Base-by-base conservation (phyloP, 1,140 invertebrate genomes). In the Monochamus saltuarius region DNA sequence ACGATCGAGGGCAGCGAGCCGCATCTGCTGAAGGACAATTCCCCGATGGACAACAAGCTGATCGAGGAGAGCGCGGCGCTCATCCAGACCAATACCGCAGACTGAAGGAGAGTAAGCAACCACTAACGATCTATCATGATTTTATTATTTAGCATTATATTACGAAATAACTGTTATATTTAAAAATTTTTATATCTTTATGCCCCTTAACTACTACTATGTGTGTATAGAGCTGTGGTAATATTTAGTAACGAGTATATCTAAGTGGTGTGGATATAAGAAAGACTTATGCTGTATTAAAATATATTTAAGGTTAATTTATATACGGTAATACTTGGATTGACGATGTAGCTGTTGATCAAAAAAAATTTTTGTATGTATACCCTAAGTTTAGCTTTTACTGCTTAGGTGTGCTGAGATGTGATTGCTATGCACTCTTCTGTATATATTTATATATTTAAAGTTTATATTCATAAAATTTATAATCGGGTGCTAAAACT, bases 381-480 rank as follows among this genome's bases (percentile, higher is more conserved):
- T 63, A 58, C 64, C 60, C 63, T 66, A 65, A 62, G 60, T 69
- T 70, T 65, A 62, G 67, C 64, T 70, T 69, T 69, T 67, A 67
- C 59, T 68, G 67, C 65, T 70, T 73, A 73, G 69, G 71, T 73
- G 71, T 73, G 68, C 66, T 69, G 69, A 29, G 22, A 68, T 70
- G 69, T 73, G 71, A 73, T 71, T 69, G 67, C 69, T 67, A 66
- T 71, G 68, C 71, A 72, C 71, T 69, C 56, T 69, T 69, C 59
- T 69, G 66, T 71, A 68, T 64, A 68, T 72, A 71, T 64, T 68
- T 56, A 67, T 64, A 62, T 63, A 58, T 58, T 62, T 60, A 65
- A 71, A 67, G 59, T 61, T 69, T 62, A 60, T 68, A 66, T 59
- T 59, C 57, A 42, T 56, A 65, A 66, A 64, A 68, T 67, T 68